These are phyloP conservation scores for Crambe crambe DNA, from an alignment of 37 sponge, comb jelly and placozoan genomes.

Conservation along the genomic window DNA sequence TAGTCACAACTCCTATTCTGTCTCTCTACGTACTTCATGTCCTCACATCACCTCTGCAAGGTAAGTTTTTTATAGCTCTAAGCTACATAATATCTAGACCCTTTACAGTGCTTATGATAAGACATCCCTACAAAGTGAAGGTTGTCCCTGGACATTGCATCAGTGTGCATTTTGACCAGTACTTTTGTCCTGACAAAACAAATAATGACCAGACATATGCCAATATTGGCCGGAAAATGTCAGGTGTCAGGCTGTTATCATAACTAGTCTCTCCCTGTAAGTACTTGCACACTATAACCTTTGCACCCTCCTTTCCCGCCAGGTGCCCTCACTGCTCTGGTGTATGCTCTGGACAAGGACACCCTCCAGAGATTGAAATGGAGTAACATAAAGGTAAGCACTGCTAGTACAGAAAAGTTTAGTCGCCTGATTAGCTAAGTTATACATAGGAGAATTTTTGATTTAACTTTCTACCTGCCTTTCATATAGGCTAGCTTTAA, in stretches of 20 bases:
- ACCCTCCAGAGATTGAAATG: constrained; percentile 46
- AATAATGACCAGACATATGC: too few relatives aligned
- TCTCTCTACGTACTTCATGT: constrained; percentile 66
- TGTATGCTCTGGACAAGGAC: constrained; percentile 67
- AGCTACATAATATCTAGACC: not conserved
- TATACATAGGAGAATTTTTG: not conserved
- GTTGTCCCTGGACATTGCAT: too few relatives aligned
- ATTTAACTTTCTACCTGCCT: not conserved
- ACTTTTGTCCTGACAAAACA: too few relatives aligned
- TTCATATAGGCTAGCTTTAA: constrained; percentile 14
- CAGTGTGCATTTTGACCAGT: too few relatives aligned
- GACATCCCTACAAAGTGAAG: not conserved
- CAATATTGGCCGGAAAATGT: too few relatives aligned
- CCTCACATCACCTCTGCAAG: constrained; percentile 60
- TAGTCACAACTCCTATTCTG: not conserved
- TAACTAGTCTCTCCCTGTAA: not conserved
- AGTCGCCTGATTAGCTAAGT: not conserved
- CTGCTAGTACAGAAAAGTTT: not conserved
- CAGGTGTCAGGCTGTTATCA: too few relatives aligned
- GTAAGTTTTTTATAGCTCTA: constrained; percentile 12
- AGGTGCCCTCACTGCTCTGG: constrained; percentile 67
- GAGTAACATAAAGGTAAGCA: constrained; percentile 53
- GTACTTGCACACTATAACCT: not conserved
- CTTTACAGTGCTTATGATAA: not conserved
- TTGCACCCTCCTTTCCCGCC: not conserved